These are phyloP conservation scores for Dorcus hopei DNA, from an alignment of 2,888 invertebrate genomes.

Conservation along the genomic window DNA sequence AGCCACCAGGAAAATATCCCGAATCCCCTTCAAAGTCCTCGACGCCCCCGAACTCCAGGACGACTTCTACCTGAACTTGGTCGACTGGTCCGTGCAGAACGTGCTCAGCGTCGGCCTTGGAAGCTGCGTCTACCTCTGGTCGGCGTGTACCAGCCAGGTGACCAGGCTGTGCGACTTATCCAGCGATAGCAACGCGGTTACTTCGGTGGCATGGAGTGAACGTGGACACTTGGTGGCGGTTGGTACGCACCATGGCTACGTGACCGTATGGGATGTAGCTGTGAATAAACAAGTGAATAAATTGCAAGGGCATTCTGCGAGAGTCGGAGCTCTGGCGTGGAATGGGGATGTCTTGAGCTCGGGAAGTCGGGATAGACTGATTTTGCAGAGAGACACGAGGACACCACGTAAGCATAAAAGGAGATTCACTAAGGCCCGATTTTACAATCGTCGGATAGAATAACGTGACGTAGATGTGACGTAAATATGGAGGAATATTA, in stretches of 20 bases:
- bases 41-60: slow-evolving; percentile 97
- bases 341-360: slow-evolving; percentile 95
- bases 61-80: slow-evolving; percentile 97
- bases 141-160: slow-evolving; percentile 97
- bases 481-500: too few species aligned
- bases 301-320: slow-evolving; percentile 86
- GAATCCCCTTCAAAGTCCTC: slow-evolving; percentile 96
- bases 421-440: background rate
- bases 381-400: slow-evolving; percentile 91
- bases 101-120: slow-evolving; percentile 96
- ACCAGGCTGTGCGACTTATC: slow-evolving; percentile 94
- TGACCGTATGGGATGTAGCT: slow-evolving; percentile 97
- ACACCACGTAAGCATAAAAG: slow-evolving; percentile 61
- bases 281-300: slow-evolving; percentile 90
- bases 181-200: slow-evolving; percentile 90
- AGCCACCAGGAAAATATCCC: slow-evolving; percentile 96
- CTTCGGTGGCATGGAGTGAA: slow-evolving; percentile 98
- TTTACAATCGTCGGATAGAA: too few species aligned
- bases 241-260: slow-evolving; percentile 95
- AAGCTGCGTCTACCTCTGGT: slow-evolving; percentile 98
- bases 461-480: too few species aligned
- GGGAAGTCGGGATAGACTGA: slow-evolving; percentile 90
- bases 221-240: slow-evolving; percentile 95
- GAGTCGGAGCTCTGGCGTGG: slow-evolving; percentile 94
- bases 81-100: slow-evolving; percentile 99